These are phyloP conservation scores for Euproctis similis DNA, from an alignment of 2,888 invertebrate species.

Conservation along the genomic window DNA sequence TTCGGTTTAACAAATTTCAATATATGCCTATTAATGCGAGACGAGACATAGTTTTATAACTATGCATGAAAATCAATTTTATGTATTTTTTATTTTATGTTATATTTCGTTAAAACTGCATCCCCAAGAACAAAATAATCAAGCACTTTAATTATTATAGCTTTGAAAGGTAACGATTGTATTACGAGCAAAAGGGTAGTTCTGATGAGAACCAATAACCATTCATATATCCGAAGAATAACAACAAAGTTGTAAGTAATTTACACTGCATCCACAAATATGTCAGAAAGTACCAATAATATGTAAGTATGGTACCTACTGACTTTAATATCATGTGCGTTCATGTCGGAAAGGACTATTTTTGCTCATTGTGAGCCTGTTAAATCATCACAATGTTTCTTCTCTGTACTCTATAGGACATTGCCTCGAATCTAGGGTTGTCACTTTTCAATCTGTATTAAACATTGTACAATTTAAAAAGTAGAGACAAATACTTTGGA, in stretches of 20 bases:
- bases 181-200: no score
- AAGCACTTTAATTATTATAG: no score
- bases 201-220: constrained; percentile 4
- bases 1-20: no score
- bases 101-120: background rate
- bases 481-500: no score
- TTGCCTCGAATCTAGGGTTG: constrained; percentile 46
- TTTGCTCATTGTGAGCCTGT: constrained; percentile 51
- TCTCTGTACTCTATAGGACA: constrained; percentile 51
- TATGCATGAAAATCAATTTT: no score
- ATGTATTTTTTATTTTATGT: constrained; percentile 4
- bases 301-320: no score
- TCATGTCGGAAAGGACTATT: constrained; percentile 53
- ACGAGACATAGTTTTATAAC: no score
- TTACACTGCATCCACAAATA: constrained; percentile 5
- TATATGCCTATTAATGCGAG: no score
- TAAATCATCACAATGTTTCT: constrained; percentile 64
- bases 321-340: constrained; percentile 33
- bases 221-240: constrained; percentile 3
- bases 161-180: no score
- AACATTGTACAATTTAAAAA: no score
- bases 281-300: constrained; percentile 7
- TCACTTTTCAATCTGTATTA: no score
- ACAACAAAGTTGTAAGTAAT: constrained; percentile 11
- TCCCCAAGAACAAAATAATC: no score